These are phyloP conservation scores for Autographa gamma DNA, from an alignment of 2,888 invertebrate genomes.

Conservation along the genomic window DNA sequence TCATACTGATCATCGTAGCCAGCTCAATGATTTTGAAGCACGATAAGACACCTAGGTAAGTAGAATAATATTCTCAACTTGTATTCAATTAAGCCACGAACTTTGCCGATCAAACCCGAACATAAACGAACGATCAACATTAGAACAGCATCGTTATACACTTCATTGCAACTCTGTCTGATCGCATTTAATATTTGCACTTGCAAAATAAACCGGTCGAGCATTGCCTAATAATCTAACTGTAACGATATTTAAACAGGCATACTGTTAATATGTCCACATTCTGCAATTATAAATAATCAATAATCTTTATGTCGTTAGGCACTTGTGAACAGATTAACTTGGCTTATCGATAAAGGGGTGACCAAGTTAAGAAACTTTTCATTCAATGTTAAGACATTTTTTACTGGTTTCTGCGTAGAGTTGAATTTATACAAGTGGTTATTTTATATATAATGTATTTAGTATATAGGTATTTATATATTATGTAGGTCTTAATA, in stretches of 20 bases:
- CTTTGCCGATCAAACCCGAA: too few relatives aligned
- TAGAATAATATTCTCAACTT: too few relatives aligned
- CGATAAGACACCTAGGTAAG: too few relatives aligned
- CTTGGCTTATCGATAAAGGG: not conserved
- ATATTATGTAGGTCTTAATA: too few relatives aligned
- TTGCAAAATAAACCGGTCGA: conserved; percentile 28
- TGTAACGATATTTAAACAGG: conserved; percentile 16
- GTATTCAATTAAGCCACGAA: too few relatives aligned
- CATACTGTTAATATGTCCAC: not conserved
- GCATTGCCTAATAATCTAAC: conserved; percentile 24
- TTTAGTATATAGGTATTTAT: too few relatives aligned
- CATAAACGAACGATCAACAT: too few relatives aligned
- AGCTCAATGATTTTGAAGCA: too few relatives aligned
- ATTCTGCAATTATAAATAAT: conserved; percentile 10
- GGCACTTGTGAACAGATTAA: not conserved
- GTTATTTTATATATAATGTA: too few relatives aligned
- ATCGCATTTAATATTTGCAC: not conserved
- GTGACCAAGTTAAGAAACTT: not conserved
- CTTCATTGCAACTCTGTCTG: not conserved
- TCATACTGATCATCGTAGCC: too few relatives aligned
- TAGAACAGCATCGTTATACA: not conserved
- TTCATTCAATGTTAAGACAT: too few relatives aligned
- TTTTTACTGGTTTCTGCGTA: not conserved
- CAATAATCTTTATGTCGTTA: not conserved
- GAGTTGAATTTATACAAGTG: not conserved